Evolutionary conservation across 2,797 vertebrate species (phyloP), one percentile per base, ranked within the genome.

Genomic region (Bryconaethiops microstoma): DNA sequence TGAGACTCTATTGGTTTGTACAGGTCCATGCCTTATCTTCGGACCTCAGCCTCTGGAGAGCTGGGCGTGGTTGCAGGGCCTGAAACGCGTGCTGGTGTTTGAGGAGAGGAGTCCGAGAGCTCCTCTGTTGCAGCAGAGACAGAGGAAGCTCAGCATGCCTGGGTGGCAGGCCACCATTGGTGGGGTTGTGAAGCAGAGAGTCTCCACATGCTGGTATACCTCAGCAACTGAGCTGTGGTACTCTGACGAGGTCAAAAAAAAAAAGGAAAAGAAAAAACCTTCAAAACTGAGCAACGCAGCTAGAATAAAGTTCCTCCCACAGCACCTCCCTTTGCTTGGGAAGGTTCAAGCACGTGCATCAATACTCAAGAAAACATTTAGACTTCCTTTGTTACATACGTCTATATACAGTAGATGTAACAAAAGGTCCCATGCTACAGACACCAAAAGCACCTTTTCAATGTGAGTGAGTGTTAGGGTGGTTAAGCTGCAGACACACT

Each of bases 11-110:
- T 17, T 64, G 0, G 1, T 48, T 59, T 69, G 50, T 54, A 19
- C 35, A 76, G 67, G 74, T 73, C 67, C 40, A 65, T 57, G 21
- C 59, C 69, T 73, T 1, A 54, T 63, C 68, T 60, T 74, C 57
- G 55, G 45, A 16, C n/a, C 6, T 29, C 23, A 74, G 59, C 79
- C 77, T 84, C 74, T 82, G 77, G 74, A 84, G 73, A 74, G 64
- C 74, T 84, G 64, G 52, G 52, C 48, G 29, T 69, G 40, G 71
- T 29, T 35, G 72, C 14, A 72, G 78, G 48, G 79, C 65, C 79
- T 76, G 82, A 83, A 82, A 65, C 48, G 1, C 5, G 45, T 82
- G 84, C 82, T 85, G 84, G 82, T 85, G 80, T 78, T 80, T n/a
- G 40, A 80, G 48, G 60, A 83, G 77, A 74, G 76, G 54, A 82